A percentile compares a stretch with the other conserved stretches of the same genome.
Evolutionary conservation across 1,140 invertebrate genomes (phyloP).

Genomic region (Drosophila rhopaloa): DNA sequence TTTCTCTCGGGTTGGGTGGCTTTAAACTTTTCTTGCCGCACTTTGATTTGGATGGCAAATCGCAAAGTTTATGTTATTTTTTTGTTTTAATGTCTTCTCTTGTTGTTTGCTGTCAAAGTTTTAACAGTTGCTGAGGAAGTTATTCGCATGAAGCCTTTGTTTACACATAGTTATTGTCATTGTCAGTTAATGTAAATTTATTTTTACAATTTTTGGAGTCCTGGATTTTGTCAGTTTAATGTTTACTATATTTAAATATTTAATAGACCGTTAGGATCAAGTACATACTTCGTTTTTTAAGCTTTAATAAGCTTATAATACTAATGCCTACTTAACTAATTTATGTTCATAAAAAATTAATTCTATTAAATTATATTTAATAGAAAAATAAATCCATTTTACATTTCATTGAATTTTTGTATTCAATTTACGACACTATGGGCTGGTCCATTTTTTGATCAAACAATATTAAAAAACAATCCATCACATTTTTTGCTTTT

Average conservation of each 20-base stretch:
- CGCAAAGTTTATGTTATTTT: conserved; percentile 35
- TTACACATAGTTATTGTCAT: conserved; percentile 46
- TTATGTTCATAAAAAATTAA: too few relatives aligned
- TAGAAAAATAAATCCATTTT: not conserved
- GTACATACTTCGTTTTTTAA: too few relatives aligned
- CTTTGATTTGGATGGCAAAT: conserved; percentile 21
- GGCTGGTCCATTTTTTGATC: too few relatives aligned
- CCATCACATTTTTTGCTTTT: too few relatives aligned
- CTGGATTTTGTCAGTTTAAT: conserved; percentile 9
- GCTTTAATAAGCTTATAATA: too few relatives aligned
- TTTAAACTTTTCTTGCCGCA: conserved; percentile 18
- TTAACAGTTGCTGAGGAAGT: conserved; percentile 25
- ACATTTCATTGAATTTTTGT: not conserved
- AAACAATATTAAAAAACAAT: too few relatives aligned
- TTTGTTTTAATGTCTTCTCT: conserved; percentile 25
- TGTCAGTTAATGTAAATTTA: conserved; percentile 53
- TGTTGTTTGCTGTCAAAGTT: conserved; percentile 47
- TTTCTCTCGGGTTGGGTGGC: not conserved
- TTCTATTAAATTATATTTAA: too few relatives aligned
- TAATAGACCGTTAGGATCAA: too few relatives aligned
- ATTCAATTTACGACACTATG: too few relatives aligned
- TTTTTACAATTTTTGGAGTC: conserved; percentile 37
- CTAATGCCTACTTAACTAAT: too few relatives aligned
- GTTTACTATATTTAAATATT: not conserved
- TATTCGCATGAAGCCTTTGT: conserved; percentile 39